A percentile compares a stretch with the other conserved stretches of the same genome.
phyloP scores from a whole-genome alignment of 2,113 vertebrate genomes.

The Onychorhynchus coronatus region DNA sequence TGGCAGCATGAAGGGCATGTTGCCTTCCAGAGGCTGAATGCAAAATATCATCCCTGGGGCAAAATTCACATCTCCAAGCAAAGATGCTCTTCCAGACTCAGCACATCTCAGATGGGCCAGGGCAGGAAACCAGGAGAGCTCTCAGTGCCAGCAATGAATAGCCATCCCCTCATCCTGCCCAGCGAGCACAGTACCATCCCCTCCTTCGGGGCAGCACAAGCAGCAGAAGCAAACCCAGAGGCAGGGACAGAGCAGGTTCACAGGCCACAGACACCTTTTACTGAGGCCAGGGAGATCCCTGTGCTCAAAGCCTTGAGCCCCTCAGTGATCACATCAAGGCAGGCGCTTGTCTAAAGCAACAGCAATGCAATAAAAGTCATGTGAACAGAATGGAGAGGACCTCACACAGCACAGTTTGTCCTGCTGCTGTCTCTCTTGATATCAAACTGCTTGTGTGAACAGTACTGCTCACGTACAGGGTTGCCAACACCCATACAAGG shows the following conservation, averaged over 20 bases:
- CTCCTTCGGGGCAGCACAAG: background rate
- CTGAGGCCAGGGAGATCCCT: background rate
- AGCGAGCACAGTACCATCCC: background rate
- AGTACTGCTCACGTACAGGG: background rate
- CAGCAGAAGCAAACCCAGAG: background rate
- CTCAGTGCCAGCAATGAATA: background rate
- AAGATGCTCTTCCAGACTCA: background rate
- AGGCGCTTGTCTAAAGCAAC: background rate
- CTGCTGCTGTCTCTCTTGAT: background rate
- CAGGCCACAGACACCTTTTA: background rate
- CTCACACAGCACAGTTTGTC: background rate
- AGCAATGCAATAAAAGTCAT: background rate
- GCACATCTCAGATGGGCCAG: background rate
- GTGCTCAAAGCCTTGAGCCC: background rate
- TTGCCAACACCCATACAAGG: background rate
- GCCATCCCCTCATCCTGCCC: background rate
- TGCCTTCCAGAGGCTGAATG: background rate
- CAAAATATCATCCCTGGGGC: background rate
- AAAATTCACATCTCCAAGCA: background rate
- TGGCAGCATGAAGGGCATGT: background rate
- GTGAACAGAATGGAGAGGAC: background rate
- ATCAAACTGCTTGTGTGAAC: background rate
- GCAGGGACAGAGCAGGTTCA: background rate
- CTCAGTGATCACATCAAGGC: background rate
- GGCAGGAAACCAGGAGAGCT: background rate